Percentiles rank a stretch among this genome's conserved stretches.
These are phyloP conservation scores for Paracyclopina nana DNA, from an alignment of 1,140 invertebrate species.

Conservation along the genomic window DNA sequence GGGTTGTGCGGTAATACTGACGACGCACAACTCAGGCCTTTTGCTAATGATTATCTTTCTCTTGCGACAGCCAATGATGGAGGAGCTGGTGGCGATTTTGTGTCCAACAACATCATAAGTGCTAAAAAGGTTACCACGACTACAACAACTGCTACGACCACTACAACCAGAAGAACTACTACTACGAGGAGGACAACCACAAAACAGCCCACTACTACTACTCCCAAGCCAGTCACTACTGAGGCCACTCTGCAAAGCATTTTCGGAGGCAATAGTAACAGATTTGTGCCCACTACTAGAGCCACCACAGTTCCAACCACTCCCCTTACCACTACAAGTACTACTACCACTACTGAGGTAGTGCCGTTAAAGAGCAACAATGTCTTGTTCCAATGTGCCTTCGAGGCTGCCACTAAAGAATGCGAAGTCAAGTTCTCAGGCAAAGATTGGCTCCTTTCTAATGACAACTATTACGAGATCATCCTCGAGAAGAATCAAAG, in stretches of 20 bases:
- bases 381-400: not conserved
- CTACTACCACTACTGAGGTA: not conserved
- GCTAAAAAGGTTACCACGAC: not conserved
- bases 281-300: not conserved
- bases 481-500: not conserved
- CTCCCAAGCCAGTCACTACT: too few species aligned
- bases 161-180: not conserved
- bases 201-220: not conserved
- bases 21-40: too few species aligned
- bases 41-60: too few species aligned
- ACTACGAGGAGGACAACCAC: not conserved
- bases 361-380: not conserved
- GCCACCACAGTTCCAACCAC: not conserved
- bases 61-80: too few species aligned
- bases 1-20: constrained; percentile 24
- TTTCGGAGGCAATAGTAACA: not conserved
- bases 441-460: constrained; percentile 6
- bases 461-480: not conserved
- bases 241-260: not conserved
- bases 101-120: too few species aligned
- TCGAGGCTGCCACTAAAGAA: not conserved
- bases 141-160: not conserved
- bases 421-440: constrained; percentile 2
- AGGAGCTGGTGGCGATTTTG: too few species aligned
- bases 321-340: not conserved